Percentiles rank a stretch among this genome's conserved stretches.
Conservation (phyloP, 2,888 invertebrate species). For the Heteromurus nitidus region DNA sequence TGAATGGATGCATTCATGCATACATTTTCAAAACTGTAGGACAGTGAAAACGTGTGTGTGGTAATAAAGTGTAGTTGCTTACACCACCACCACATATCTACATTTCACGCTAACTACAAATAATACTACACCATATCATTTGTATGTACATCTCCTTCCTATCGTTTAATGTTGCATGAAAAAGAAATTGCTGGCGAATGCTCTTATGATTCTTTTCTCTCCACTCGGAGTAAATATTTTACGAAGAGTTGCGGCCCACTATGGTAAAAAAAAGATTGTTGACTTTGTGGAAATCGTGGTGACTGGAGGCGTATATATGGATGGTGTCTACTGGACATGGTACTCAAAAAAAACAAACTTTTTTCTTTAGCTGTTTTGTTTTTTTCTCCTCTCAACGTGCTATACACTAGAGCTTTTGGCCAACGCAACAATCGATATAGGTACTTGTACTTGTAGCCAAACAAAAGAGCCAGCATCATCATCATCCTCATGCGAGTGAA, state of each 20-base stretch:
- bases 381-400: too few species aligned
- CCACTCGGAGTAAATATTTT: slow-evolving; percentile 17
- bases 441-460: slow-evolving; percentile 1
- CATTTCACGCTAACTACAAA: too few species aligned
- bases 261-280: slow-evolving; percentile 1
- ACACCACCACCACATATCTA: too few species aligned
- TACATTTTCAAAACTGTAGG: neutral
- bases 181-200: slow-evolving; percentile 36
- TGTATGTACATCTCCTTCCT: neutral
- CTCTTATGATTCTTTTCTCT: too few species aligned
- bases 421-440: slow-evolving; percentile 14
- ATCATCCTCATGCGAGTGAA: neutral
- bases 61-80: too few species aligned
- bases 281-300: too few species aligned
- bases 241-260: neutral
- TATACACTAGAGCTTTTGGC: too few species aligned
- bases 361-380: neutral
- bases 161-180: slow-evolving; percentile 57
- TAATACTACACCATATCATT: too few species aligned
- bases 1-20: neutral
- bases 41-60: slow-evolving; percentile 13
- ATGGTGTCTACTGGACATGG: neutral
- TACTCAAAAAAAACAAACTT: neutral
- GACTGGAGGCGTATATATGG: too few species aligned
- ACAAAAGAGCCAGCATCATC: neutral